Base-by-base conservation (phyloP, 2,888 invertebrate species). In the Gnatocerus cornutus region DNA sequence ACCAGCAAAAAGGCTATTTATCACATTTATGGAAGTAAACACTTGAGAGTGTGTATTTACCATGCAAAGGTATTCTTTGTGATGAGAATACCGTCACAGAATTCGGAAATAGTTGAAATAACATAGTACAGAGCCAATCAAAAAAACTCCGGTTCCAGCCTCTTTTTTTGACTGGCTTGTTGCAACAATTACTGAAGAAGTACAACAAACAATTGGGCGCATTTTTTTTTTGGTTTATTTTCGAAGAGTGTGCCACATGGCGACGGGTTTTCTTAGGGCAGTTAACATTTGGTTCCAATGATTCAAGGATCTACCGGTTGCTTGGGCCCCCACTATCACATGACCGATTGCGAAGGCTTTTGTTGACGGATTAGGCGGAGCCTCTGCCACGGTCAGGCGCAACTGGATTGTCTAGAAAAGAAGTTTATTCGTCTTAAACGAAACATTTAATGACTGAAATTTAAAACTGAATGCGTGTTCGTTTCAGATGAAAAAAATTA, bases 281-380 rank as follows among this genome's bases (percentile, higher is more conserved):
- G 91, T 88, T 81, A 94, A 87, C 94, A 94, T 94, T 85, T 94
- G 93, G 80, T 92, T 91, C 94, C 94, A 94, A 80, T 94, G 94
- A 16, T 90, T 89, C 58, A 92, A 81, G 0, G 93, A 89, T 79
- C 92, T 89, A 64, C 94, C 94, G 39, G 89, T 88, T 9, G 92
- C 90, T 78, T 90, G 89, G 39, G 92, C 89, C 16, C 94, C 93
- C 10, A 94, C 90, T 71, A 94, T 92, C 61, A 94, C 91, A 83
- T 94, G 94, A 12, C 94, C 94, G 69, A 94, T 86, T n/a, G 92
- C 89, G 75, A 87, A 87, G 9, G 90, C 88, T 76, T 89, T 87
- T 3, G 88, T 85, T 65, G 85, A 87, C 0, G 86, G 82, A 41
- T 84, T 83, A 13, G 81, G 78, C 8, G 81, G 79, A 27, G 83